Base-by-base conservation (phyloP, 1,140 invertebrate genomes). In the Cotesia vestalis region DNA sequence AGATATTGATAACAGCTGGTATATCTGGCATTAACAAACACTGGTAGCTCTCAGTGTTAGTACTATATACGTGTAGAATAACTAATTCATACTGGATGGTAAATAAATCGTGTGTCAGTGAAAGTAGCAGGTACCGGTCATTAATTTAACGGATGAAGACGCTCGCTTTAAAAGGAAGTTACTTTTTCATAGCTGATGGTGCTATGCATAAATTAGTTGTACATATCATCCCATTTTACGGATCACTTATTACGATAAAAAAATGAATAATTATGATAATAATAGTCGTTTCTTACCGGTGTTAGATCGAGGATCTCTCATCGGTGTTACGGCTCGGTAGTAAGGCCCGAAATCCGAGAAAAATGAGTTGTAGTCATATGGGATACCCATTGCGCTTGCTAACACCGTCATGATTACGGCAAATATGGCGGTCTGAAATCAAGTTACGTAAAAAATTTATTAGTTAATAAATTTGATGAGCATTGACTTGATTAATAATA, bases 261-360 rank as follows among this genome's bases (percentile, higher is more conserved):
- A 46, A 46, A 46, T 9, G 11, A 2, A 46, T 46, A 46, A 46
- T 46, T 46, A 40, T 40, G 38, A 27, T 27, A 27, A 27, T 27
- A 27, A 1, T 27, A 27, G 27, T 2, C 27, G 1, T 27, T 46
- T 46, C 71, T 71, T 60, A 75, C 63, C 70, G 46, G 67, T 73
- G 40, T 87, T 86, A 8, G 85, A 83, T 75, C 85, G 77, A 5
- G 85, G 79, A 75, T 87, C 85, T 75, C 85, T 80, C 76, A 84
- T 80, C 17, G 78, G 76, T 4, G 73, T 53, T 20, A 66, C 66
- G 51, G 73, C 78, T 40, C 78, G 76, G 5, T 80, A 69, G 66
- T 85, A 82, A 2, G 81, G 78, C 17, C 78, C 81, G 70, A 86
- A 85, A 73, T 84, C 84, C n/a, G 83, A 72, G 72, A 84, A 81